phyloP scores from a whole-genome alignment of 2,113 vertebrate genomes.

The Cisticola juncidis region DNA sequence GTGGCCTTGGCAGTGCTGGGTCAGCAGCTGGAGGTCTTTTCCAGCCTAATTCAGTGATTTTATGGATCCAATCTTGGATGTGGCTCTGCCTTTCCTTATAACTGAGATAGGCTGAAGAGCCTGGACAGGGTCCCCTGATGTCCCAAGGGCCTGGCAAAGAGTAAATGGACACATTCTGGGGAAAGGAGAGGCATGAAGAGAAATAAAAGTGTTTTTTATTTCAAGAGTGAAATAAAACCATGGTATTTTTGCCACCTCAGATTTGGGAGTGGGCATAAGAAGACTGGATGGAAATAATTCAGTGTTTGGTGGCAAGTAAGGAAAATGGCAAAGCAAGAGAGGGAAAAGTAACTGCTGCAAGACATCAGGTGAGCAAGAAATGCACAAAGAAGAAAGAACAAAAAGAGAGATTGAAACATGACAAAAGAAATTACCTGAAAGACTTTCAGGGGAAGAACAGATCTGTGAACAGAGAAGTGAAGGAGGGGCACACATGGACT shows the following conservation, averaged over 20 bases:
- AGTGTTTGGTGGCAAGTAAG: neutral
- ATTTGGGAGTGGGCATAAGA: neutral
- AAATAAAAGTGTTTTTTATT: neutral
- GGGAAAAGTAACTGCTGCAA: neutral
- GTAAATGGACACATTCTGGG: fast-evolving
- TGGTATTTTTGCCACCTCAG: neutral
- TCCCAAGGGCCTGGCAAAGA: neutral
- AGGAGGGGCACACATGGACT: neutral
- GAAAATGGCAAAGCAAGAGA: neutral
- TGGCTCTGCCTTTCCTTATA: fast-evolving
- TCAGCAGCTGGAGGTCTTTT: neutral
- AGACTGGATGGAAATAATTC: neutral
- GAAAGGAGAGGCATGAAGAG: neutral
- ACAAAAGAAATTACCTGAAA: neutral
- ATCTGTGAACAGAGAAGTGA: neutral
- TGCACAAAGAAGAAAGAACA: neutral
- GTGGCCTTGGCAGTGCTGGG: neutral
- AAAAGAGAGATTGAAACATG: neutral
- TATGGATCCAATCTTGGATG: neutral
- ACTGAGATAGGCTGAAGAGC: fast-evolving
- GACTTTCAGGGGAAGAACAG: neutral
- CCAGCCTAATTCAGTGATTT: no score
- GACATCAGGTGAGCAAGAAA: neutral
- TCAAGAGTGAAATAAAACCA: neutral
- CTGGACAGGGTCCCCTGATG: neutral